Evolutionary conservation across 2,888 invertebrate species (phyloP).

Genomic region (Calliphora vomitoria): DNA sequence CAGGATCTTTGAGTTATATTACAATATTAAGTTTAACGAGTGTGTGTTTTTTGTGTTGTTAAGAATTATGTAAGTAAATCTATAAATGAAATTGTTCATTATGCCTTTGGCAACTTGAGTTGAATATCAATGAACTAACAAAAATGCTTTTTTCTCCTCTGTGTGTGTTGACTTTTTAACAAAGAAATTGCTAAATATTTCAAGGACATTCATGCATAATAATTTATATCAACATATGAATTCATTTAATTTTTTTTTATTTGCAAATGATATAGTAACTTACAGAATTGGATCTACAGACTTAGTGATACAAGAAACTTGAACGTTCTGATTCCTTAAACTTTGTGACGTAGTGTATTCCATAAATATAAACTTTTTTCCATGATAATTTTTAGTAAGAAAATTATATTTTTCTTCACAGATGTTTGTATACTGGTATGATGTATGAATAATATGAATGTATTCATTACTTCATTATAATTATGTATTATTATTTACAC

Average conservation of each 20-base stretch:
- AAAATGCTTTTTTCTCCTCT: not conserved
- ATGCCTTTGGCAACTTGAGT: conserved; percentile 37
- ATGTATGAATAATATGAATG: conserved; percentile 28
- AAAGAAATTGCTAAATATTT: conserved; percentile 19
- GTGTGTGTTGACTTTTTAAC: conserved; percentile 9
- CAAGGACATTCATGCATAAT: not conserved
- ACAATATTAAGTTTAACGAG: not conserved
- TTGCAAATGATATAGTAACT: not conserved
- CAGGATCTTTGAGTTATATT: not conserved
- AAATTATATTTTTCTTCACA: not conserved
- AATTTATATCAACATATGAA: not conserved
- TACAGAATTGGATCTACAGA: not conserved
- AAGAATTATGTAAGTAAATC: conserved; percentile 16
- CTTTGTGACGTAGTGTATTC: not conserved
- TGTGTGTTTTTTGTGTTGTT: not conserved
- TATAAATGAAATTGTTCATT: conserved; percentile 48
- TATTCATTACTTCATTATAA: conserved; percentile 50
- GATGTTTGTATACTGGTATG: not conserved
- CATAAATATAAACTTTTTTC: too few relatives aligned
- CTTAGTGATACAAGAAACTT: not conserved
- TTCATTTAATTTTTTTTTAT: conserved; percentile 1
- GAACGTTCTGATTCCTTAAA: too few relatives aligned
- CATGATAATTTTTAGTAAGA: not conserved
- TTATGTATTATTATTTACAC: conserved; percentile 25
- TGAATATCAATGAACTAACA: conserved; percentile 58